Evolutionary conservation across 2,113 vertebrate genomes (phyloP).

Genomic region (Nansenia antarctica): DNA sequence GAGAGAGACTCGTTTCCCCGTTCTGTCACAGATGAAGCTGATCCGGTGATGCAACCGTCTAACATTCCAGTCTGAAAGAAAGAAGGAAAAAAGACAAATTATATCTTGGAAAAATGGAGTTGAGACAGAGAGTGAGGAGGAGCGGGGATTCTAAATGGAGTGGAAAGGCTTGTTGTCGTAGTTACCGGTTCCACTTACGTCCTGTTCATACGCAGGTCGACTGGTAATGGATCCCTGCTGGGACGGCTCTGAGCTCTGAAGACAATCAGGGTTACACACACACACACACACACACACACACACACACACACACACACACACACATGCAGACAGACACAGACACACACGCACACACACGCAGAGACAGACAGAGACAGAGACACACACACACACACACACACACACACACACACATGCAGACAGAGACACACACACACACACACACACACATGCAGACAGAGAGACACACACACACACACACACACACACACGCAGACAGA

Average conservation of each 20-base stretch:
- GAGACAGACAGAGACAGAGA: slow-evolving; percentile 14
- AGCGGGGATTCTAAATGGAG: background rate
- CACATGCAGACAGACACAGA: slow-evolving; percentile 14
- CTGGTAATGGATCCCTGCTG: background rate
- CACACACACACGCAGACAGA: too few species aligned
- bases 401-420: slow-evolving; percentile 29
- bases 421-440: slow-evolving; percentile 18
- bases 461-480: slow-evolving; percentile 16
- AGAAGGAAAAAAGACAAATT: background rate
- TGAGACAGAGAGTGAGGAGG: background rate
- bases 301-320: background rate
- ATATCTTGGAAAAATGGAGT: background rate
- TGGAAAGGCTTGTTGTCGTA: too few species aligned
- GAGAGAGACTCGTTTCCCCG: background rate
- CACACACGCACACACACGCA: slow-evolving; percentile 15
- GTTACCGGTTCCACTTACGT: too few species aligned
- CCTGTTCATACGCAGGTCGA: too few species aligned
- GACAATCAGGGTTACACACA: background rate
- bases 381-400: slow-evolving; percentile 17
- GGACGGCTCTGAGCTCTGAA: background rate
- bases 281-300: too few species aligned
- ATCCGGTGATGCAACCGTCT: background rate
- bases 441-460: too few species aligned
- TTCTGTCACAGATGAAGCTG: background rate
- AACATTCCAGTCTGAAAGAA: background rate